Base-by-base conservation (phyloP, 2,797 vertebrate species). In the Propithecus deckenii region DNA sequence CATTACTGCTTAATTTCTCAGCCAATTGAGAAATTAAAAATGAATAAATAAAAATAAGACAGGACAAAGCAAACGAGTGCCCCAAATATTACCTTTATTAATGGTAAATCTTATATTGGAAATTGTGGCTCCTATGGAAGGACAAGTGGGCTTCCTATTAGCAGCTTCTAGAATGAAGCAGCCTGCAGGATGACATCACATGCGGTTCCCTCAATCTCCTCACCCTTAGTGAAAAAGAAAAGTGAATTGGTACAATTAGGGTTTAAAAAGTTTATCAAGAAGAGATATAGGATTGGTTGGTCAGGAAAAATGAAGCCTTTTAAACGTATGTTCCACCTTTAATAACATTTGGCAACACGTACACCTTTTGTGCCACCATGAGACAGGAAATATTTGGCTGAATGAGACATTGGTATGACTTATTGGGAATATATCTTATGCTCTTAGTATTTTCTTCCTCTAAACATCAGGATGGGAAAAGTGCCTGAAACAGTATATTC, bases 361-460 rank as follows among this genome's bases (percentile, higher is more conserved):
- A 61, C 22, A 90, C 25, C 38, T 50, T 93, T 78, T 38, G 35
- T 41, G 32, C 38, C 28, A 32, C 25, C 65, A 12, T 79, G 41
- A 55, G 63, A 95, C 30, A 79, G 46, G 83, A 92, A 90, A 76
- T 91, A 85, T 67, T 92, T 97, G 65, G 15, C 46, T 57, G 20
- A 74, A 71, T 55, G 57, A 92, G 57, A 48, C n/a, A 63, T 63
- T 61, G 67, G 43, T 18, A 30, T 89, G 32, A 35, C 48, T 76
- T 91, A 46, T 4, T 89, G 23, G 32, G 35, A 92, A 52, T 63
- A 50, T 14, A 25, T 43, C 18, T 76, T 86, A 76, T 28, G 32
- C 2, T 28, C 5, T 95, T 69, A 75, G 3, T 57, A 79, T 63
- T 92, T 92, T 78, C 80, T 72, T 43, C n/a, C 50, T 67, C 17